Conservation (phyloP, 2,113 vertebrate genomes). For the Crotalus viridis region DNA sequence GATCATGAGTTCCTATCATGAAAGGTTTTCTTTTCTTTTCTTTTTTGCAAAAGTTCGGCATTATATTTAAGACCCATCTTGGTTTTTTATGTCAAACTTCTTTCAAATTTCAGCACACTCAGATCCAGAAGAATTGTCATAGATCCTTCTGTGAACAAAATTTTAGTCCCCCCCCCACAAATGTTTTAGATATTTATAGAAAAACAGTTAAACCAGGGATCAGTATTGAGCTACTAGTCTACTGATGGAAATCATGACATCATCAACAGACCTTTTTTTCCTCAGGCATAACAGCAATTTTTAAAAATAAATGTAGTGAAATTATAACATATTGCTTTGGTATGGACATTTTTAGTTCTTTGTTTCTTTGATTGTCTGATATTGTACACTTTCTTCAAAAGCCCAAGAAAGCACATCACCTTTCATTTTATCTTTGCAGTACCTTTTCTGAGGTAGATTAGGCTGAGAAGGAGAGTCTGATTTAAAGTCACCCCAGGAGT, state of each 20-base stretch:
- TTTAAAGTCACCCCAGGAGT: background rate
- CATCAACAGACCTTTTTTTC: background rate
- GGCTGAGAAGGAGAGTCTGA: background rate
- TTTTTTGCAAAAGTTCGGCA: background rate
- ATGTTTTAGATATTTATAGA: background rate
- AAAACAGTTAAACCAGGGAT: background rate
- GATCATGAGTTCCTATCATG: conserved; percentile 1
- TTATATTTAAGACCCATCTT: background rate
- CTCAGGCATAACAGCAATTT: background rate
- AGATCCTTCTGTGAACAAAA: background rate
- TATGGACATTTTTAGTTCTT: background rate
- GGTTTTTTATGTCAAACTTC: background rate
- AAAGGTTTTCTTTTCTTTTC: background rate
- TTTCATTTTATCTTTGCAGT: background rate
- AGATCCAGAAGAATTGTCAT: background rate
- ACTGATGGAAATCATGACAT: background rate
- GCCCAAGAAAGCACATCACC: background rate
- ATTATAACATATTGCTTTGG: background rate
- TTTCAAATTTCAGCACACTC: background rate
- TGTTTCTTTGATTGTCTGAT: background rate
- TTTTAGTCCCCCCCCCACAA: too few relatives aligned
- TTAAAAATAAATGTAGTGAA: background rate
- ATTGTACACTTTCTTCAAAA: background rate
- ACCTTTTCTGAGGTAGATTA: background rate
- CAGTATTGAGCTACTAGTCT: background rate